Percentiles rank a stretch among this genome's conserved stretches.
phyloP scores from a whole-genome alignment of 1,140 invertebrate genomes.

The Tetramorium simillimum region DNA sequence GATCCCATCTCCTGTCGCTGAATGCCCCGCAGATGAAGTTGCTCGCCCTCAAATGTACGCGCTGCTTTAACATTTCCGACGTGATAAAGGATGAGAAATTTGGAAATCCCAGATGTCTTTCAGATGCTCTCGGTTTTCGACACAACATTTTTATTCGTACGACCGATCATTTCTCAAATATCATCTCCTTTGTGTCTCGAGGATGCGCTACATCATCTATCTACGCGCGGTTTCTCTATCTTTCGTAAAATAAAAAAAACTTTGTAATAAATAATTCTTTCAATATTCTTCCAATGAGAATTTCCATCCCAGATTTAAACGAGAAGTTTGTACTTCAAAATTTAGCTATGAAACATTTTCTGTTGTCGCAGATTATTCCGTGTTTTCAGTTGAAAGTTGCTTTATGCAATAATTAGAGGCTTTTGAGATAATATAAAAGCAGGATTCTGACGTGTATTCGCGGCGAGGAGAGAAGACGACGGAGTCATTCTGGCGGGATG shows the following conservation, averaged over 20 bases:
- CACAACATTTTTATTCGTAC: neutral
- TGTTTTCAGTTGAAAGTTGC: neutral
- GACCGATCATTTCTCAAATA: neutral
- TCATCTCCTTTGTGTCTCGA: neutral
- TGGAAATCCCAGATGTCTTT: neutral
- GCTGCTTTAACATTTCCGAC: conserved; percentile 84
- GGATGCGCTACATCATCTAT: neutral
- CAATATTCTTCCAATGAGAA: neutral
- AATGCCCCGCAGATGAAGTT: conserved; percentile 90
- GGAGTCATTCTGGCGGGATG: conserved; percentile 72
- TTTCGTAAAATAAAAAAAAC: neutral
- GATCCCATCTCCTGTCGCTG: conserved; percentile 93
- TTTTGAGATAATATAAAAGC: conserved; percentile 40
- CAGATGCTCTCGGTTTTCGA: neutral
- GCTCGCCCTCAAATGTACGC: conserved; percentile 89
- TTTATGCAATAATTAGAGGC: conserved; percentile 45
- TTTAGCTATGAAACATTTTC: too few species aligned
- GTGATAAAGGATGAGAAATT: conserved; percentile 17
- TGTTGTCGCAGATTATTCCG: neutral
- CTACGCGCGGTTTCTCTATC: neutral
- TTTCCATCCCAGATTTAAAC: neutral
- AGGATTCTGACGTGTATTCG: conserved; percentile 7
- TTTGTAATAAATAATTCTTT: neutral
- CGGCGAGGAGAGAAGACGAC: conserved; percentile 85
- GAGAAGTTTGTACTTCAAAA: too few species aligned